Conservation (phyloP, 53 echinoderm and acorn worm species). For the Hippasteria phrygiana region DNA sequence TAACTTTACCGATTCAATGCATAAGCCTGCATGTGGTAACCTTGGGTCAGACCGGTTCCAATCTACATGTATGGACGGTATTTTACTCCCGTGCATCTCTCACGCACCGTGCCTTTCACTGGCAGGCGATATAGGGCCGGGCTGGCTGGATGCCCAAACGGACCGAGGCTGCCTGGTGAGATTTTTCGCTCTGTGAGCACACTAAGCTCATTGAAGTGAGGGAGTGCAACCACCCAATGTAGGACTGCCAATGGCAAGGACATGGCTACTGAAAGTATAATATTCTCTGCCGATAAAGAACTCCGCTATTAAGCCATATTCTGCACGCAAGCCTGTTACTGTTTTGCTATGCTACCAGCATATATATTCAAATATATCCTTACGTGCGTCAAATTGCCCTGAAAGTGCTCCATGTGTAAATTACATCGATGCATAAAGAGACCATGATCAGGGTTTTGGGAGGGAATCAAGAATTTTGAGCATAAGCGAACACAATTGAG, state of each 20-base stretch:
- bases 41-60: constrained; percentile 22
- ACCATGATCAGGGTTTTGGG: too few relatives aligned
- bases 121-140: constrained; percentile 24
- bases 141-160: constrained; percentile 38
- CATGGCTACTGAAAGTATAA: constrained; percentile 25
- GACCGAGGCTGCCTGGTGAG: constrained; percentile 57
- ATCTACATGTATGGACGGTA: not conserved
- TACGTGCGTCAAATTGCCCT: too few relatives aligned
- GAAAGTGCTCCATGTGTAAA: too few relatives aligned
- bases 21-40: constrained; percentile 52
- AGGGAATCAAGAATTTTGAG: too few relatives aligned
- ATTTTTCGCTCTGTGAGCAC: constrained; percentile 51
- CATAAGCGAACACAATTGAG: too few relatives aligned
- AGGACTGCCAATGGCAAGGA: constrained; percentile 61
- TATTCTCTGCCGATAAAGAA: constrained; percentile 37
- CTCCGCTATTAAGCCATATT: too few relatives aligned
- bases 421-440: too few relatives aligned
- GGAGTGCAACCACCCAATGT: constrained; percentile 12
- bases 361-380: too few relatives aligned
- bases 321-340: too few relatives aligned
- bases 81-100: constrained; percentile 30
- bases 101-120: constrained; percentile 46
- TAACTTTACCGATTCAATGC: constrained; percentile 34
- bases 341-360: too few relatives aligned
- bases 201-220: constrained; percentile 40